phyloP scores from a whole-genome alignment of 92 coral and sea anemone genomes.

The Zoanthus solanderi region DNA sequence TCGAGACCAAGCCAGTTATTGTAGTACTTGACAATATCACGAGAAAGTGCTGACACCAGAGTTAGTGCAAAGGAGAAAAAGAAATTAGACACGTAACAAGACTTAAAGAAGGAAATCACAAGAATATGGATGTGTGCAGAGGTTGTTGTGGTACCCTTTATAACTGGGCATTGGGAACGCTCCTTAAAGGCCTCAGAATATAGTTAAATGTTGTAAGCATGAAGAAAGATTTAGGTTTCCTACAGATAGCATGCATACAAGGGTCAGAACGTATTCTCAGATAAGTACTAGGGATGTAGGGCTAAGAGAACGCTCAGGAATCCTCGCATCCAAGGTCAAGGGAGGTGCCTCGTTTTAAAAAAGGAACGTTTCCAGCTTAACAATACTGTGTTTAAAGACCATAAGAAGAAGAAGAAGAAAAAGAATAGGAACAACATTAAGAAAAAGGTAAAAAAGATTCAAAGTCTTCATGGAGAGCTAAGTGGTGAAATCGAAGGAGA shows the following conservation, averaged over 20 bases:
- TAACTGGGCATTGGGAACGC: slow-evolving; percentile 16
- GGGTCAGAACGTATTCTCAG: too few species aligned
- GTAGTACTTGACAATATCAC: slow-evolving; percentile 25
- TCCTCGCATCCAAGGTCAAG: background rate
- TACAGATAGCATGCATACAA: too few species aligned
- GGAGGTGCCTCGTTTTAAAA: background rate
- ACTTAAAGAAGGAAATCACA: slow-evolving; percentile 5
- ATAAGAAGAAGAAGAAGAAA: too few species aligned
- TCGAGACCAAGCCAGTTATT: slow-evolving; percentile 3
- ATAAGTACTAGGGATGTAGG: background rate
- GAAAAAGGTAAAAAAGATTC: too few species aligned
- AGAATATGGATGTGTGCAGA: slow-evolving; percentile 8
- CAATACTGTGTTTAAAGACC: too few species aligned
- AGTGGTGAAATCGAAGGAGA: too few species aligned
- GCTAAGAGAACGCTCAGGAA: background rate
- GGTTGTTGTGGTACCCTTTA: slow-evolving; percentile 27
- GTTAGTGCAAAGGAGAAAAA: slow-evolving; percentile 7
- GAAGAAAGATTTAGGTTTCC: too few species aligned
- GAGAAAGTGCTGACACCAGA: slow-evolving; percentile 16
- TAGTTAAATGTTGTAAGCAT: background rate
- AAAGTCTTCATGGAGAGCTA: too few species aligned
- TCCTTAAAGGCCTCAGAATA: slow-evolving; percentile 6
- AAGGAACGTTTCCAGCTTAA: background rate
- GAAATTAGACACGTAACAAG: background rate
- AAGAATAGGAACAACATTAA: too few species aligned